phyloP scores from a whole-genome alignment of 2,113 vertebrate genomes.

The Lichenostomus cassidix region DNA sequence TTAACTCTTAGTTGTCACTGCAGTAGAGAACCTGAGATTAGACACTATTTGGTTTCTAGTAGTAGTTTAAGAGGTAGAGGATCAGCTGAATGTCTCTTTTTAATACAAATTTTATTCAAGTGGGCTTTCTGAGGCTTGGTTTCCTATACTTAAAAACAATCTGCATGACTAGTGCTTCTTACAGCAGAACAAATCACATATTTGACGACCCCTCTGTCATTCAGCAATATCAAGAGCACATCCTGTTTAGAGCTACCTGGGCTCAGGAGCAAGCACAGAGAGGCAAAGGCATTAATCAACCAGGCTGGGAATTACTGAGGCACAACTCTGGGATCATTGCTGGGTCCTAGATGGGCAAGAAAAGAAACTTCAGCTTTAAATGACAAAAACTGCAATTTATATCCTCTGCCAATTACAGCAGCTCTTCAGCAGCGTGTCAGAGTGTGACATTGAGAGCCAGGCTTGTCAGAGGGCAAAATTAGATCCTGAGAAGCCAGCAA shows the following conservation, averaged over 20 bases:
- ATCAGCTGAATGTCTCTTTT: background rate
- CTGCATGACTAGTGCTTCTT: background rate
- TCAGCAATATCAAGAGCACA: background rate
- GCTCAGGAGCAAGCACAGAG: background rate
- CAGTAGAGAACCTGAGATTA: background rate
- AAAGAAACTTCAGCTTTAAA: background rate
- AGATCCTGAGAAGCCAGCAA: constrained; percentile 6
- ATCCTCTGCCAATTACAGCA: background rate
- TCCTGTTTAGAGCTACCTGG: background rate
- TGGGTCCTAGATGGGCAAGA: background rate
- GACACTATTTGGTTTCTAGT: background rate
- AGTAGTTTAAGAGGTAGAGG: background rate
- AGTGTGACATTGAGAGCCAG: background rate
- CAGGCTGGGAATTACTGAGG: background rate
- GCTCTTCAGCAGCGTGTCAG: background rate
- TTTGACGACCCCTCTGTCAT: background rate
- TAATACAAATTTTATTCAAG: background rate
- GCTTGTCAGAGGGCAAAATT: constrained; percentile 42
- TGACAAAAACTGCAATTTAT: background rate
- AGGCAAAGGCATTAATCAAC: background rate
- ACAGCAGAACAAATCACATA: background rate
- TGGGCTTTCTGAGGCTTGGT: background rate
- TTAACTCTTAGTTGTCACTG: background rate
- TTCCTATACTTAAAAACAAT: background rate
- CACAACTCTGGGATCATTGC: background rate